Evolutionary conservation across 2,113 vertebrate genomes (phyloP).

Genomic region (Plestiodon gilberti): DNA sequence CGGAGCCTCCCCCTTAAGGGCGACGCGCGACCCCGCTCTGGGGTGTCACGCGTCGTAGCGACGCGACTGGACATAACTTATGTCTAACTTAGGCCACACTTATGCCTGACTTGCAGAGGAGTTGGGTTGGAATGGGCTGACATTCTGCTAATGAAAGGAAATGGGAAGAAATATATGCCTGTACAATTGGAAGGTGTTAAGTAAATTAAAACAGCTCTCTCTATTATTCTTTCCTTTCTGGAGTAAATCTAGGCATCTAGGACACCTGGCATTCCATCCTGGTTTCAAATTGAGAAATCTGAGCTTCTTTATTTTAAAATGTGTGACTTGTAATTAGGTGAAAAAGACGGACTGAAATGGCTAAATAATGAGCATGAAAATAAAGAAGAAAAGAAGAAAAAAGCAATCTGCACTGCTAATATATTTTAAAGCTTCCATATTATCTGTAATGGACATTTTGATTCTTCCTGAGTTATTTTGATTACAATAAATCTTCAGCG

Average conservation of each 20-base stretch:
- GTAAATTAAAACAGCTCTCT: constrained; percentile 38
- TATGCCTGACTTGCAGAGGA: no score
- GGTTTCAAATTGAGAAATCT: constrained; percentile 1
- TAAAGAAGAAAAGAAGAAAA: constrained; percentile 2
- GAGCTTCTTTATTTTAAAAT: constrained; percentile 14
- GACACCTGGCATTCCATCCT: constrained; percentile 30
- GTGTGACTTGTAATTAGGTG: constrained; percentile 7
- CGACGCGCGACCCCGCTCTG: no score
- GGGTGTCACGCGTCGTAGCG: no score
- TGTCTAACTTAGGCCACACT: no score
- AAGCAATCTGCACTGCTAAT: background rate
- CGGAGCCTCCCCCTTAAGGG: no score
- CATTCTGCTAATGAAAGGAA: constrained; percentile 11
- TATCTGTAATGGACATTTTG: background rate
- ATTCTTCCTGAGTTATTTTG: background rate
- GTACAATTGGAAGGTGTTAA: constrained; percentile 35
- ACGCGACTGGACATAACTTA: no score
- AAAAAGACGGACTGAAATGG: background rate
- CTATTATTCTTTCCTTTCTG: constrained; percentile 33
- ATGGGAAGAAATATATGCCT: constrained; percentile 36
- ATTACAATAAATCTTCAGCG: background rate
- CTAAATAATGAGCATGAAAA: background rate
- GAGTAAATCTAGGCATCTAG: constrained; percentile 28
- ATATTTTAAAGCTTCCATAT: constrained; percentile 16
- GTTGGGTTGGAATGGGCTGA: no score